Conservation (phyloP, 2,113 vertebrate genomes). For the Semnornis frantzii region DNA sequence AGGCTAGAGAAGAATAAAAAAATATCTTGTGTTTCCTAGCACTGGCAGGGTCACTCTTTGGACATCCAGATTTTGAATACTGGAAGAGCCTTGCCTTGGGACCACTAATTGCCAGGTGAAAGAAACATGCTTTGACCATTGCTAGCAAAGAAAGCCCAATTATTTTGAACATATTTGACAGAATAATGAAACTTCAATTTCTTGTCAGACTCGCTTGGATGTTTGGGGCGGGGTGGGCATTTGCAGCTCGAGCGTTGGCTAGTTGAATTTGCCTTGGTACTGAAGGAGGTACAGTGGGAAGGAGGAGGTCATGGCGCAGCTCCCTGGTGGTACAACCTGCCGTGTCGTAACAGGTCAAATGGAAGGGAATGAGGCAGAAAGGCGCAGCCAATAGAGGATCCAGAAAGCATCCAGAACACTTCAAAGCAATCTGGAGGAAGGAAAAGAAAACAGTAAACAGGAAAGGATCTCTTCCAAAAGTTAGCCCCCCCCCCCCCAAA, state of each 20-base stretch:
- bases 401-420: not conserved
- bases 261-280: not conserved
- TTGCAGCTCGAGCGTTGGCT: not conserved
- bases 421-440: not conserved
- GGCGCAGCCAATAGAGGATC: not conserved
- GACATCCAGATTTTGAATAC: not conserved
- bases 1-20: not conserved
- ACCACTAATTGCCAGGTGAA: not conserved
- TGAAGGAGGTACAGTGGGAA: not conserved
- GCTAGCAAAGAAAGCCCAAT: not conserved
- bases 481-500: too few relatives aligned
- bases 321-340: not conserved
- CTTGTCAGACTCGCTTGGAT: not conserved
- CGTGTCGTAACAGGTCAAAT: accelerated
- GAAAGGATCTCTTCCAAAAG: not conserved
- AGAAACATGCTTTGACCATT: not conserved
- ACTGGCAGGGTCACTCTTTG: not conserved
- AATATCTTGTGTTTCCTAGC: not conserved
- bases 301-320: not conserved
- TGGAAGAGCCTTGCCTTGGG: not conserved
- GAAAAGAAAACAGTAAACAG: not conserved
- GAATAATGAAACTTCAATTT: not conserved
- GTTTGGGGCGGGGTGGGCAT: not conserved
- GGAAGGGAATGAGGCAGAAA: not conserved
- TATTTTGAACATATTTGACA: not conserved